Evolutionary conservation across 2,888 invertebrate species (phyloP).

Genomic region (Drosophila flavopinicola): DNA sequence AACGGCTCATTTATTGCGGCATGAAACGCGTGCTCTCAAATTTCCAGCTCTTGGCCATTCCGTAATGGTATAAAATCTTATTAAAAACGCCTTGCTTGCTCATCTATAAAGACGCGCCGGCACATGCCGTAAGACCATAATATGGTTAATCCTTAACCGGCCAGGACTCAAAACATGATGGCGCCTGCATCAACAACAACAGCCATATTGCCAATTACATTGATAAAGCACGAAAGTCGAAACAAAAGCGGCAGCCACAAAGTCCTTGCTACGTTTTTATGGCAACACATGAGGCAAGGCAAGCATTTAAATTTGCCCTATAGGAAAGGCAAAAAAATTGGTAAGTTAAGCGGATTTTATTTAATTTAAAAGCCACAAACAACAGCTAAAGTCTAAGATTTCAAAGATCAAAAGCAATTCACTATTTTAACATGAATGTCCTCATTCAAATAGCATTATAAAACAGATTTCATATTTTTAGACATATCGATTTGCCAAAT

Average conservation of each 20-base stretch:
- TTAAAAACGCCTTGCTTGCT: constrained; percentile 58
- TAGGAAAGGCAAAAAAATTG: neutral
- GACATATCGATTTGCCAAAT: constrained; percentile 23
- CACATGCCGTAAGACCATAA: constrained; percentile 38
- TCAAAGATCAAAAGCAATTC: constrained; percentile 7
- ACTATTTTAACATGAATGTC: constrained; percentile 5
- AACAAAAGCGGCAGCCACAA: constrained; percentile 19
- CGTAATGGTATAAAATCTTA: constrained; percentile 64
- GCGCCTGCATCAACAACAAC: constrained; percentile 2
- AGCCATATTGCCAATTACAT: constrained; percentile 43
- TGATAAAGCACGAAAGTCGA: constrained; percentile 23
- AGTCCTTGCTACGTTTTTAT: constrained; percentile 41
- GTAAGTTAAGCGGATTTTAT: neutral
- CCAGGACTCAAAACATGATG: constrained; percentile 34
- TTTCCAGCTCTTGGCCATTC: constrained; percentile 28
- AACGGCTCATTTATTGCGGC: constrained; percentile 77
- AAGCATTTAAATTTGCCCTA: constrained; percentile 19
- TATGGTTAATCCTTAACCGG: constrained; percentile 66
- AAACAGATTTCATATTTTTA: constrained; percentile 1
- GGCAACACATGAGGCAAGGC: constrained; percentile 8
- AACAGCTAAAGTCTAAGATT: neutral
- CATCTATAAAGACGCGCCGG: constrained; percentile 24
- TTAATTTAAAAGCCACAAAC: constrained; percentile 7
- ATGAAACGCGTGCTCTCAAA: constrained; percentile 37
- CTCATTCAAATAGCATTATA: neutral